Evolutionary conservation across 2,888 invertebrate species (phyloP).

Genomic region (Candidula unifasciata): DNA sequence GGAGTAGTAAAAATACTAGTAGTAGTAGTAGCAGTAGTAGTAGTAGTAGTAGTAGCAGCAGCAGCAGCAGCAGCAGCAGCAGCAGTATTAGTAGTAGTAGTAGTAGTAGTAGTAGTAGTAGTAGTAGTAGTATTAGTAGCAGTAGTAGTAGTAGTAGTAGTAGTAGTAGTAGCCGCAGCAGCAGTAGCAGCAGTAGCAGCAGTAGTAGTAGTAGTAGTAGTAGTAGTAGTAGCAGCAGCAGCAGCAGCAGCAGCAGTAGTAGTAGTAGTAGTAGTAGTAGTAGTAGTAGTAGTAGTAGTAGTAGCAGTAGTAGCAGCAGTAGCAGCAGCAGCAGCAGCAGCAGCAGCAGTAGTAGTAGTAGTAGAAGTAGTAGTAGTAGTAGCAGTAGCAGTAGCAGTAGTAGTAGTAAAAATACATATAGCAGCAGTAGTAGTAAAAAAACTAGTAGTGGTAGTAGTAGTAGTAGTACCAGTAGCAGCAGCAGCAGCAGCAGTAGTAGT

Average conservation of each 20-base stretch:
- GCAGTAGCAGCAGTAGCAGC: not conserved
- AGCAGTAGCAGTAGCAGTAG: constrained; percentile 35
- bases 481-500: constrained; percentile 22
- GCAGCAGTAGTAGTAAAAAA: constrained; percentile 24
- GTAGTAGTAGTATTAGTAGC: too few species aligned
- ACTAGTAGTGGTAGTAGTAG: constrained; percentile 26
- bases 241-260: not conserved
- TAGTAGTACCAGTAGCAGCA: constrained; percentile 25
- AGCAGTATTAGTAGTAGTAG: too few species aligned
- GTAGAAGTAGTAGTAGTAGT: constrained; percentile 37
- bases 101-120: too few species aligned
- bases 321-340: constrained; percentile 4
- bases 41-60: not conserved
- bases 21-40: not conserved
- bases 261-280: not conserved
- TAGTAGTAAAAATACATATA: too few species aligned
- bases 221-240: not conserved
- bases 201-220: not conserved
- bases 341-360: constrained; percentile 35
- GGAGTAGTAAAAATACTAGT: too few species aligned
- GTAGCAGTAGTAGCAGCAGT: constrained; percentile 16
- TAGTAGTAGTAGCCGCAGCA: too few species aligned
- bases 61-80: not conserved
- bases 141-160: too few species aligned
- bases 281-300: not conserved